phyloP scores from a whole-genome alignment of 2,113 vertebrate genomes.

The Percopsis transmontana region DNA sequence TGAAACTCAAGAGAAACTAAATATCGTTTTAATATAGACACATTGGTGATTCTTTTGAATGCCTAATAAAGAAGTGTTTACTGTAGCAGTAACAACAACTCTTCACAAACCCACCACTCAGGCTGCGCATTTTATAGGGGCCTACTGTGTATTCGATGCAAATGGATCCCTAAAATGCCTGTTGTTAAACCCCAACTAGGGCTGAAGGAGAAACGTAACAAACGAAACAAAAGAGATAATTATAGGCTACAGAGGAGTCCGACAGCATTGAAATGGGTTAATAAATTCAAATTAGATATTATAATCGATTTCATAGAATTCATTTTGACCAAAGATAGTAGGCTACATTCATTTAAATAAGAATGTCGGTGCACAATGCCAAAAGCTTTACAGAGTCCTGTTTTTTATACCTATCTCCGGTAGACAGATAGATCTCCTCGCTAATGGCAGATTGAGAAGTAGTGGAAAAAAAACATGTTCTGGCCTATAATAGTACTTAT shows the following conservation, averaged over 20 bases:
- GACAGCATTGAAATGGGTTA: constrained; percentile 10
- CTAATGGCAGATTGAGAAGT: constrained; percentile 25
- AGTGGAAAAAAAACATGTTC: constrained; percentile 19
- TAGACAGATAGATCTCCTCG: constrained; percentile 43
- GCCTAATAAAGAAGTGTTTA: no score
- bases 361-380: constrained; percentile 39
- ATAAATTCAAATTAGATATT: constrained; percentile 21
- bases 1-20: constrained; percentile 8
- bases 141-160: no score
- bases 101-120: no score
- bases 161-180: no score
- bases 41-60: no score
- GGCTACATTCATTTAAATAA: constrained; percentile 55
- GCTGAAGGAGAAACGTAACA: background rate
- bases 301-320: constrained; percentile 35
- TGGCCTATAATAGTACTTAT: constrained; percentile 11
- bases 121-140: no score
- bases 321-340: constrained; percentile 39
- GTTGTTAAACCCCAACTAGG: background rate
- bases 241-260: constrained; percentile 13
- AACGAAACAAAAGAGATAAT: background rate
- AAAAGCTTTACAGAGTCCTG: constrained; percentile 26
- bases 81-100: no score
- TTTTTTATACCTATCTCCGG: constrained; percentile 21
- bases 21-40: background rate